Evolutionary conservation across 2,797 vertebrate species (phyloP).

Genomic region (Astyanax mexicanus): DNA sequence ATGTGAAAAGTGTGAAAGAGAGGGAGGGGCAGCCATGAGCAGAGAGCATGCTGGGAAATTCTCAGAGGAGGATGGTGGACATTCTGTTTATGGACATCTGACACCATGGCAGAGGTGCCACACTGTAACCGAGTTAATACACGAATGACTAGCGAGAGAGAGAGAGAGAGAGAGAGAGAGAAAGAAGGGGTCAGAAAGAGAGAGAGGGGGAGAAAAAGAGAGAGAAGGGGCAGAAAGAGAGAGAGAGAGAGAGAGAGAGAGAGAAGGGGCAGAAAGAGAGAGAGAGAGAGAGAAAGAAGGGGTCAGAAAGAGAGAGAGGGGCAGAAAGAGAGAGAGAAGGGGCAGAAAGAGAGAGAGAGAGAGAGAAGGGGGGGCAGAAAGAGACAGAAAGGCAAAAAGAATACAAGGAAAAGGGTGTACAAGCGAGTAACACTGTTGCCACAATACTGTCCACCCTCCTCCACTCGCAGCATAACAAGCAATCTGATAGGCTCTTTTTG

Average conservation of each 20-base stretch:
- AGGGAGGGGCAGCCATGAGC: conserved; percentile 36
- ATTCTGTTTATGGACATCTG: conserved; percentile 55
- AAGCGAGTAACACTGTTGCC: too few species aligned
- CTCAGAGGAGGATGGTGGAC: conserved; percentile 64
- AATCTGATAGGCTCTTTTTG: too few species aligned
- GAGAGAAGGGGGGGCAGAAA: conserved; percentile 9
- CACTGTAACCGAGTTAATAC: conserved; percentile 31
- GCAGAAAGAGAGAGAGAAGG: not conserved
- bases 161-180: not conserved
- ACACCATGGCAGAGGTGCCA: conserved; percentile 52
- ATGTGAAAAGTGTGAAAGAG: conserved; percentile 63
- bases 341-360: not conserved
- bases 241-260: too few species aligned
- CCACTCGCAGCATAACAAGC: too few species aligned
- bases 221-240: not conserved
- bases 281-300: too few species aligned
- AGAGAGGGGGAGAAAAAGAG: not conserved
- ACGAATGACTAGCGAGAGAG: not conserved
- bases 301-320: not conserved
- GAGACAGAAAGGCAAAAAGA: not conserved
- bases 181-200: not conserved
- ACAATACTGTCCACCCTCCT: too few species aligned
- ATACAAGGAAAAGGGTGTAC: too few species aligned
- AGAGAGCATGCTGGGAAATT: conserved; percentile 57
- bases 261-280: too few species aligned